Conservation (phyloP, 2,113 vertebrate species). For the Python bivittatus region DNA sequence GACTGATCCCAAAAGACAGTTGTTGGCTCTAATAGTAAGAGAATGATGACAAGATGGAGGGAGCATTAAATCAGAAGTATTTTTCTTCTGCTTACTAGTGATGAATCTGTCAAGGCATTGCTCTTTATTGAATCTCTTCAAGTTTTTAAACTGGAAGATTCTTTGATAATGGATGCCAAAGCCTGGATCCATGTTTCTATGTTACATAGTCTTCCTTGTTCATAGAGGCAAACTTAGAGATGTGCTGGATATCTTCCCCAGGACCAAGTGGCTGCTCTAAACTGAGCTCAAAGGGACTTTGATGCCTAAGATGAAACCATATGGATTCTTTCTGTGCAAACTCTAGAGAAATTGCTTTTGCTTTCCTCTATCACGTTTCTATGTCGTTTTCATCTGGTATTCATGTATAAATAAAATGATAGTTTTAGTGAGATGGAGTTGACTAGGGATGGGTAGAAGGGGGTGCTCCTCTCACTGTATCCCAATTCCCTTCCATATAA, state of each 20-base stretch:
- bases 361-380: neutral
- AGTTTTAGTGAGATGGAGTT: too few species aligned
- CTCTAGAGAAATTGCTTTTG: neutral
- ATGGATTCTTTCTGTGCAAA: neutral
- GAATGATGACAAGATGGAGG: neutral
- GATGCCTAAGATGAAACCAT: neutral
- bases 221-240: neutral
- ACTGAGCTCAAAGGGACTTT: too few species aligned
- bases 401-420: too few species aligned
- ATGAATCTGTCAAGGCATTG: neutral
- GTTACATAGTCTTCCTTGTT: neutral
- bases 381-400: neutral
- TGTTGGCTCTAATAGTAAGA: slow-evolving; percentile 13
- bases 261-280: too few species aligned
- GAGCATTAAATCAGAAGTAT: slow-evolving; percentile 21
- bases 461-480: too few species aligned
- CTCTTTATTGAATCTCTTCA: neutral
- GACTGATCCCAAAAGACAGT: slow-evolving; percentile 15
- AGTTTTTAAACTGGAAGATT: neutral
- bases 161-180: neutral
- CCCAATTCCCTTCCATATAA: too few species aligned
- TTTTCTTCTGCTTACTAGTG: neutral
- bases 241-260: too few species aligned
- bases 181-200: too few species aligned
- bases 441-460: too few species aligned